Percentiles rank a stretch among this genome's conserved stretches.
phyloP scores from a whole-genome alignment of 2,113 vertebrate species.

The Eulemur rufifrons region DNA sequence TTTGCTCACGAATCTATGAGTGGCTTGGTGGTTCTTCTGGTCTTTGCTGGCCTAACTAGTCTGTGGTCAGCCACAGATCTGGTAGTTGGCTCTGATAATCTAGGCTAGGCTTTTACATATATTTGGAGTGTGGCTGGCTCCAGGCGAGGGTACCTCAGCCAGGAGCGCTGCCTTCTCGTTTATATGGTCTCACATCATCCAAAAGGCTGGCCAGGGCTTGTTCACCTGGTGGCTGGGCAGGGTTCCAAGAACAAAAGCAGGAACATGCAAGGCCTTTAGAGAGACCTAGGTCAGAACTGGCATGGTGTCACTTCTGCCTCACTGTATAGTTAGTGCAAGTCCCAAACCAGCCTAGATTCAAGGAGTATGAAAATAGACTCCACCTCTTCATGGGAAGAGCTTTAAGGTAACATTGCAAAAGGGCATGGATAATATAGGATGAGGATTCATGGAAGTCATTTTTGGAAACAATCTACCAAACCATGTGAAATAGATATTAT shows the following conservation, averaged over 20 bases:
- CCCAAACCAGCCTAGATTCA: background rate
- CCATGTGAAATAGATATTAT: background rate
- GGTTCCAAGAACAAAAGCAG: background rate
- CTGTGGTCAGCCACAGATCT: background rate
- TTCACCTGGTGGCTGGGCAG: background rate
- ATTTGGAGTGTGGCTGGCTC: background rate
- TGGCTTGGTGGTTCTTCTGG: background rate
- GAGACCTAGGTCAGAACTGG: background rate
- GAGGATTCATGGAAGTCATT: background rate
- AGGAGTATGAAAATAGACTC: background rate
- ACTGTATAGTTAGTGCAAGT: background rate
- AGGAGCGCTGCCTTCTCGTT: background rate
- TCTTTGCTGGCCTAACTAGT: background rate
- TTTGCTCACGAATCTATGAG: background rate
- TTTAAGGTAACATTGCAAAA: background rate
- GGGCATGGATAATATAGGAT: background rate
- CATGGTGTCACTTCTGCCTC: background rate
- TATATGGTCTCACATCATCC: background rate
- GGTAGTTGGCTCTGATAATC: background rate
- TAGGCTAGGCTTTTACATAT: background rate
- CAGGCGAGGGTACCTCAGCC: background rate
- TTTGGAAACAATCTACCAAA: background rate
- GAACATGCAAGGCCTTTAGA: background rate
- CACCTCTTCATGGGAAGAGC: background rate
- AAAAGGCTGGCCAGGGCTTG: too few species aligned